Base-by-base conservation (phyloP, 2,888 invertebrate genomes). In the Dasysyrphus tricinctus region DNA sequence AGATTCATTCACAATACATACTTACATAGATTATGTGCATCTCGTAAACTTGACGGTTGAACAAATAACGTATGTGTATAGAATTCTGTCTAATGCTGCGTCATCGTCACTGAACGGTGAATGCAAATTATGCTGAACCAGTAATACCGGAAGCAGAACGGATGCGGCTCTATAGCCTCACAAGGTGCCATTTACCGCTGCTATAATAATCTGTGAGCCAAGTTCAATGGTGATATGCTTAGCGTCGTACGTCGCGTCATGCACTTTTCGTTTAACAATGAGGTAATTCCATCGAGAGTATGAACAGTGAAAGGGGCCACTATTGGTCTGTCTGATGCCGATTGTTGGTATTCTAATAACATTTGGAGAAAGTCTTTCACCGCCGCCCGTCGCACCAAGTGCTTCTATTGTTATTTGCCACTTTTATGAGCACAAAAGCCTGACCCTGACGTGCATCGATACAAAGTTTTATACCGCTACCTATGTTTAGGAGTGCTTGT, bases 341-440 rank as follows among this genome's bases (percentile, higher is more conserved):
- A 24, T 37, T 49, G 47, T n/a, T 72, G 57, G 65, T 44, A 83
- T 79, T 79, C 74, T 63, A 80, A 39, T 56, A 56, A 24, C 42
- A 67, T 73, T 72, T 2, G 32, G 85, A 74, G 85, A 85, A 85
- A 85, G 85, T 80, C 65, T 74, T 39, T 63, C 3, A 29, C 14
- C 5, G 29, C 8, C 24, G 61, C 19, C 14, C 24, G 5, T 3
- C 24, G 3, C 24, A 24, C 24, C 24, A 3, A 24, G 1, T 24
- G 24, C 47, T 29, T 47, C 65, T 16, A 24, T 72, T 34, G 44
- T 37, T 29, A 51, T 75, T 59, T 67, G 24, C 37, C 24, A 51
- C 11, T 51, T 72, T 24, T 34, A 42, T 79, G 24, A 42, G 39
- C 65, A n/a, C 34, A n/a, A 57, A 3, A 6, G 19, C 49, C 49